Evolutionary conservation across 2,888 invertebrate genomes (phyloP), one percentile per base, ranked within the genome.

Genomic region (Pachliopta kotzebuea): DNA sequence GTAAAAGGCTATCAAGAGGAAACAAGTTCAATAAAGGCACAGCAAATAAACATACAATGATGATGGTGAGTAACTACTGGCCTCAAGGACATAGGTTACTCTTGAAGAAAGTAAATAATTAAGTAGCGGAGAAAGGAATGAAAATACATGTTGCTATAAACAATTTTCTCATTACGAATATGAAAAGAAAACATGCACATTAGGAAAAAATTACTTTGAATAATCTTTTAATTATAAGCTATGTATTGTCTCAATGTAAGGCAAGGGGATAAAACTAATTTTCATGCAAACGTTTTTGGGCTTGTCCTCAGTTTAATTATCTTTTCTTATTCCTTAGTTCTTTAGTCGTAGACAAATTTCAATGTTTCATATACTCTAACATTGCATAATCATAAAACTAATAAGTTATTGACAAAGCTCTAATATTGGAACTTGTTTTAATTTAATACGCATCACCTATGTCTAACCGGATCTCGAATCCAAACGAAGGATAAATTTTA

Each of bases 351-450:
- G 45, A 37, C 37, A 37, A 37, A 37, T 45, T 45, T n/a, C n/a
- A n/a, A 45, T n/a, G 7, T 45, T 45, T 45, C 18, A n/a, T 7
- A n/a, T 45, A 45, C 45, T 45, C 11, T 45, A n/a, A 31, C 37
- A 52, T 60, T 52, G 60, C 49, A 52, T 52, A 59, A 20, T 50
- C 26, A 24, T 58, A 49, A 45, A 45, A 50, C 11, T 50, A 11
- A 21, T 23, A 52, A 50, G 11, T n/a, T 23, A 14, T 52, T 52
- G 21, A 52, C 21, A 20, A 20, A 50, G 50, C 21, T 50, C 50
- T 52, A 18, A n/a, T 52, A 23, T 23, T 17, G 53, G 11, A 54
- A 54, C 52, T 20, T 54, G 24, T 52, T 31, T 29, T 63, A 52
- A 60, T 52, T 21, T 52, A 20, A 52, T 20, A 62, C 42, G 56